phyloP scores from a whole-genome alignment of 1,140 invertebrate genomes.

The Penaeus indicus region DNA sequence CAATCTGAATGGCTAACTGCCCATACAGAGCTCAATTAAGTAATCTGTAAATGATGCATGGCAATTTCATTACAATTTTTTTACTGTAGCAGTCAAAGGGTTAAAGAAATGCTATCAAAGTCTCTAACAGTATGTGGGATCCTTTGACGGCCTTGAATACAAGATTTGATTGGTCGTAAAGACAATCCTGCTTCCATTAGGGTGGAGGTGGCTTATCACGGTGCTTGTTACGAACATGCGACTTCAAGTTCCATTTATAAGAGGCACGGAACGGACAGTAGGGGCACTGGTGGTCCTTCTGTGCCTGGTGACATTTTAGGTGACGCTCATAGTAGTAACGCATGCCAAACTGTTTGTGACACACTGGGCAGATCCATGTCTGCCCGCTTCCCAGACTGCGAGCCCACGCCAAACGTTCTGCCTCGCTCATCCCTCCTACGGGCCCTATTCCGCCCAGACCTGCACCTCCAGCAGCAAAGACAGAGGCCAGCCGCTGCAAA shows the following conservation, averaged over 20 bases:
- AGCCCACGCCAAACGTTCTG: conserved; percentile 35
- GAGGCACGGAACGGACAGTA: conserved; percentile 60
- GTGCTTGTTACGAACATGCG: conserved; percentile 61
- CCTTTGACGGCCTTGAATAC: not conserved
- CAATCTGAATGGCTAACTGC: not conserved
- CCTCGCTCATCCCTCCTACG: conserved; percentile 38
- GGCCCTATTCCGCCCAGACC: conserved; percentile 33
- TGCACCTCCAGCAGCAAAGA: conserved; percentile 40
- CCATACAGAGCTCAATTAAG: conserved; percentile 2
- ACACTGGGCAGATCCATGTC: conserved; percentile 58
- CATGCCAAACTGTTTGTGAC: conserved; percentile 63
- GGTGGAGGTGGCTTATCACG: conserved; percentile 57
- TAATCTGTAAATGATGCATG: not conserved
- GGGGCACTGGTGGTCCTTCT: conserved; percentile 64
- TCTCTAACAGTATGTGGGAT: not conserved
- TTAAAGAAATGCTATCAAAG: conserved; percentile 24
- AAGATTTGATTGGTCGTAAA: not conserved
- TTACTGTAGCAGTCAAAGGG: conserved; percentile 6
- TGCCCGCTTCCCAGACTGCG: conserved; percentile 34
- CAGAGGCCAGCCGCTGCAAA: conserved; percentile 54
- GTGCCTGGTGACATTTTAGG: conserved; percentile 61
- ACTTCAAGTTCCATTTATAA: conserved; percentile 66
- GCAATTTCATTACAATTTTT: conserved; percentile 19
- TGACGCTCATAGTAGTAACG: conserved; percentile 65
- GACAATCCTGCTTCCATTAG: conserved; percentile 8